Conservation (phyloP, 1,140 invertebrate genomes). For the Brachionus plicatilis region DNA sequence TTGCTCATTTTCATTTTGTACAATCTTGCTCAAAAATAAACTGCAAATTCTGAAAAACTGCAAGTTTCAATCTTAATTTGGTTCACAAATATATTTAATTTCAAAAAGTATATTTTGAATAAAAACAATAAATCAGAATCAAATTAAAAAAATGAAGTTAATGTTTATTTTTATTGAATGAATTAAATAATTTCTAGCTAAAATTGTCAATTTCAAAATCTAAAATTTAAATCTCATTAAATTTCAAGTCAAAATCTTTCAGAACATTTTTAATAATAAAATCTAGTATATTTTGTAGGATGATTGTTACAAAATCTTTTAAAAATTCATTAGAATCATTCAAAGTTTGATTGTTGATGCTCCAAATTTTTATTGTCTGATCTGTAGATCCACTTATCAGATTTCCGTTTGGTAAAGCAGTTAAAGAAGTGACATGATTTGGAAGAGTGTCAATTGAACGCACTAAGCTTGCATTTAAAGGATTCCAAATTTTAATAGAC, state of each 20-base stretch:
- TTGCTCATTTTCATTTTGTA: too few species aligned
- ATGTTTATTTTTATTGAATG: too few species aligned
- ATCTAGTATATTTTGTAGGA: neutral
- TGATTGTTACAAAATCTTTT: neutral
- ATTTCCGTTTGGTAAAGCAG: neutral
- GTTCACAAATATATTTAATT: too few species aligned
- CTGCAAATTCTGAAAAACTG: too few species aligned
- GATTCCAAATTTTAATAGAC: constrained; percentile 96
- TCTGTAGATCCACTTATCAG: neutral
- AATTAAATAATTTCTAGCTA: too few species aligned
- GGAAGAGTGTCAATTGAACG: neutral
- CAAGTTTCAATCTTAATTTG: too few species aligned
- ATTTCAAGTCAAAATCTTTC: neutral
- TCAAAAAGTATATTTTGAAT: too few species aligned
- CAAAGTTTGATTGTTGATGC: neutral
- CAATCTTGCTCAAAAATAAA: too few species aligned
- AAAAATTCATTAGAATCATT: neutral
- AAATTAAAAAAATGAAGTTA: too few species aligned
- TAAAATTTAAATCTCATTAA: neutral
- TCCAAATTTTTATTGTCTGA: neutral
- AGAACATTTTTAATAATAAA: neutral
- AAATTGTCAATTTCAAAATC: too few species aligned
- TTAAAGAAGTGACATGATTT: neutral
- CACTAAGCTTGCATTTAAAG: neutral
- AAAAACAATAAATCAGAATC: too few species aligned